Conservation (phyloP, 2,113 vertebrate species). For the Megaceryle maxima region DNA sequence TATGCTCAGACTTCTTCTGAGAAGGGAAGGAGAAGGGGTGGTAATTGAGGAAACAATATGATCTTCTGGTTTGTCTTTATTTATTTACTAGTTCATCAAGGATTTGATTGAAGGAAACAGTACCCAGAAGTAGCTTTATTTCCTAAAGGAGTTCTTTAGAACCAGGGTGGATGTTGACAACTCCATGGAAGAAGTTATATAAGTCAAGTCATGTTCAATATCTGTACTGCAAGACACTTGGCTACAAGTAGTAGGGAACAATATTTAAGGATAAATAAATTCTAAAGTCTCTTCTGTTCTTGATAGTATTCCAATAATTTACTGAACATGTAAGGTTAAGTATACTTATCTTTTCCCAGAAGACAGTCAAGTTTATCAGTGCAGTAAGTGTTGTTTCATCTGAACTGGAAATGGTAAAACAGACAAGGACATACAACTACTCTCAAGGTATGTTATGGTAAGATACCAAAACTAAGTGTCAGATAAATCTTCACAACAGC, state of each 20-base stretch:
- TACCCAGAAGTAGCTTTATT: neutral
- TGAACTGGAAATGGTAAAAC: neutral
- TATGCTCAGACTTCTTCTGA: neutral
- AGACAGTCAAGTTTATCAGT: neutral
- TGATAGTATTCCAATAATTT: neutral
- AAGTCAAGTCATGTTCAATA: neutral
- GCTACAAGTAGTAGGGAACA: neutral
- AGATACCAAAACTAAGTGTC: neutral
- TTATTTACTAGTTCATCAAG: neutral
- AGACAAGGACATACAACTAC: neutral
- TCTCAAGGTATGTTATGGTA: neutral
- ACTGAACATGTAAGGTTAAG: neutral
- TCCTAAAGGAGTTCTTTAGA: neutral
- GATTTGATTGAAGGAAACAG: neutral
- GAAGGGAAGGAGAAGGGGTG: neutral
- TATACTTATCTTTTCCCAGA: neutral
- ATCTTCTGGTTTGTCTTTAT: neutral
- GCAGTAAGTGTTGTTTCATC: neutral
- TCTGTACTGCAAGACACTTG: neutral
- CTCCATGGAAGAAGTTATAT: neutral
- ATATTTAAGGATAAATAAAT: neutral
- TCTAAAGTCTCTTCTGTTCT: neutral
- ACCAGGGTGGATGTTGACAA: neutral
- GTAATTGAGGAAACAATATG: neutral
- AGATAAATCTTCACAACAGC: neutral